phyloP scores from a whole-genome alignment of 2,113 vertebrate species.

The Bufo gargarizans region DNA sequence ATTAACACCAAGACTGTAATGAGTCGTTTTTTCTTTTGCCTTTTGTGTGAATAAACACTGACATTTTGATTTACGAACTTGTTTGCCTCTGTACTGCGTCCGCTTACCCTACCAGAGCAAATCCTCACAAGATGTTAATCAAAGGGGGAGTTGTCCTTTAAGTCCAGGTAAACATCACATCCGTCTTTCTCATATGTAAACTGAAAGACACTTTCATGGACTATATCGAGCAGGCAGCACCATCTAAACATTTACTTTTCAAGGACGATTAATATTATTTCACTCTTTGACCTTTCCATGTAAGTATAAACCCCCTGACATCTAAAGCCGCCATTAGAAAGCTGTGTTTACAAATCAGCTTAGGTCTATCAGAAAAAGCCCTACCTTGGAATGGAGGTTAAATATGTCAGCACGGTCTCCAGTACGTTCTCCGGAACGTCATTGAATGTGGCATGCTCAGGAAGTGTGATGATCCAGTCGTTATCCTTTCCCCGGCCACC shows the following conservation, averaged over 20 bases:
- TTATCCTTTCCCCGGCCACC: constrained; percentile 90
- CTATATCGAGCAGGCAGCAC: background rate
- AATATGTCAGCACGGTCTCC: constrained; percentile 85
- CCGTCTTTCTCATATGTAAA: background rate
- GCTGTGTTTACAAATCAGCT: background rate
- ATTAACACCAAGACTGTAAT: no score
- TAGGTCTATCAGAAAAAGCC: constrained; percentile 16
- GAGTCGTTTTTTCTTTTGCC: no score
- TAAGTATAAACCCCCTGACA: background rate
- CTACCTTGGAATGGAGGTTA: constrained; percentile 88
- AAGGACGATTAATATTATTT: background rate
- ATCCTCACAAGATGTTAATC: background rate
- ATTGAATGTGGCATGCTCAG: constrained; percentile 87
- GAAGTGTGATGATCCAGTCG: constrained; percentile 92
- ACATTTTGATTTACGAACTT: no score
- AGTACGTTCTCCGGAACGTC: constrained; percentile 86
- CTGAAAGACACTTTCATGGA: background rate
- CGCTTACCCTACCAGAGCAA: no score
- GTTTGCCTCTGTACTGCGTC: no score
- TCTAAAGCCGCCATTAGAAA: background rate
- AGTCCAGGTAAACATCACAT: background rate
- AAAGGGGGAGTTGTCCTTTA: background rate
- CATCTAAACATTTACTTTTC: constrained; percentile 8
- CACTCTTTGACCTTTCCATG: background rate
- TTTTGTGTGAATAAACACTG: no score